Evolutionary conservation across 2,113 vertebrate species (phyloP).

Genomic region (Columba janthina): DNA sequence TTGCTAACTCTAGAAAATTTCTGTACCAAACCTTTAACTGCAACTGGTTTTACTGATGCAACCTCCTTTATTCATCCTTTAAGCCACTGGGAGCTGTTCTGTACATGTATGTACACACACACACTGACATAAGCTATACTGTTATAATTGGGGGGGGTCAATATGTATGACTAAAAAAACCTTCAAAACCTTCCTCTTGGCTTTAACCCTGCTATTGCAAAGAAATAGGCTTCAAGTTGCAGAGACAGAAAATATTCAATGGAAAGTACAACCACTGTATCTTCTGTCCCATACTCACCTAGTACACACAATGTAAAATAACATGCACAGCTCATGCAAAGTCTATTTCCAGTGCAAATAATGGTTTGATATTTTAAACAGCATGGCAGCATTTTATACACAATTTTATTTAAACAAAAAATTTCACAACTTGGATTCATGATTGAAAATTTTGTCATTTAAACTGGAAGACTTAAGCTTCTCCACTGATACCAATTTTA

Average conservation of each 20-base stretch:
- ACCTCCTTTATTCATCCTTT: not conserved
- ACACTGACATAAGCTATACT: not conserved
- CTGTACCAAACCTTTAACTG: not conserved
- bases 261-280: not conserved
- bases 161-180: not conserved
- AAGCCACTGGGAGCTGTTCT: not conserved
- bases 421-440: not conserved
- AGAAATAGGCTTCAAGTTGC: not conserved
- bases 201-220: not conserved
- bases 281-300: not conserved
- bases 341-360: not conserved
- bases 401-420: not conserved
- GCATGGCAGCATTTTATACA: not conserved
- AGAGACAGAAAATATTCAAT: not conserved
- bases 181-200: not conserved
- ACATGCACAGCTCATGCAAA: not conserved
- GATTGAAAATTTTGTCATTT: not conserved
- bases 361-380: not conserved
- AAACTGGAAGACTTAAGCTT: not conserved
- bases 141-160: not conserved
- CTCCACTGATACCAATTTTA: not conserved
- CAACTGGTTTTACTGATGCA: not conserved
- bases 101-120: not conserved
- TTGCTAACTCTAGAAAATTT: not conserved
- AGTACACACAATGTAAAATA: not conserved